Conservation (phyloP, 35 echinoderm and acorn worm species). For the Amphiura filiformis region DNA sequence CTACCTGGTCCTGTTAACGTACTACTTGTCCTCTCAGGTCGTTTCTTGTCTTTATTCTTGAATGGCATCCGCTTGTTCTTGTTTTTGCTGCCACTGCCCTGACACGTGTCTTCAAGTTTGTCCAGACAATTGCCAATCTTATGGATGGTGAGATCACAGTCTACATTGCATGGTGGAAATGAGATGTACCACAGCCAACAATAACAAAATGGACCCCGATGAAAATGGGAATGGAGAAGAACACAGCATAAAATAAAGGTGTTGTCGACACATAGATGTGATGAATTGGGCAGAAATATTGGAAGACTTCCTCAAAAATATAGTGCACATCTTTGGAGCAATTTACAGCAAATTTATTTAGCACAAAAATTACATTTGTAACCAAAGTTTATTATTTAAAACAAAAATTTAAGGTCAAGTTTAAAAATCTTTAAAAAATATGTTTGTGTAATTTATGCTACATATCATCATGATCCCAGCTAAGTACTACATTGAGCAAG, state of each 20-base stretch:
- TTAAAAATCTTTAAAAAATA: no score
- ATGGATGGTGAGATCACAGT: conserved; percentile 80
- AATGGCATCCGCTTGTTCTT: neutral
- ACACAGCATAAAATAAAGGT: neutral
- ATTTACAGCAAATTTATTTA: neutral
- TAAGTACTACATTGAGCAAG: no score
- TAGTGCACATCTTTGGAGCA: neutral
- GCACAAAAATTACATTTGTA: no score
- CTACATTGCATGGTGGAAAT: conserved; percentile 16
- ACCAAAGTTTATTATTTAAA: no score
- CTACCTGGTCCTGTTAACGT: no score
- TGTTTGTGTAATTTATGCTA: no score
- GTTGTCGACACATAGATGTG: neutral
- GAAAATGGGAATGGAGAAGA: neutral
- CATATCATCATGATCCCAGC: no score
- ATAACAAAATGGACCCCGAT: neutral
- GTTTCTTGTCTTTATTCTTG: no score
- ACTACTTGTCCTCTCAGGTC: no score
- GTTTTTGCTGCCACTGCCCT: conserved; percentile 48
- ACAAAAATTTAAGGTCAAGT: no score
- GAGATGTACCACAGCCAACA: neutral
- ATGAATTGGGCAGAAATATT: neutral
- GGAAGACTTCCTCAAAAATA: neutral
- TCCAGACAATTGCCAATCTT: conserved; percentile 59
- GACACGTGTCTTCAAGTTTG: conserved; percentile 36